Evolutionary conservation across 1,140 invertebrate species (phyloP), one percentile per base, ranked within the genome.

Genomic region (Aplysia californica): DNA sequence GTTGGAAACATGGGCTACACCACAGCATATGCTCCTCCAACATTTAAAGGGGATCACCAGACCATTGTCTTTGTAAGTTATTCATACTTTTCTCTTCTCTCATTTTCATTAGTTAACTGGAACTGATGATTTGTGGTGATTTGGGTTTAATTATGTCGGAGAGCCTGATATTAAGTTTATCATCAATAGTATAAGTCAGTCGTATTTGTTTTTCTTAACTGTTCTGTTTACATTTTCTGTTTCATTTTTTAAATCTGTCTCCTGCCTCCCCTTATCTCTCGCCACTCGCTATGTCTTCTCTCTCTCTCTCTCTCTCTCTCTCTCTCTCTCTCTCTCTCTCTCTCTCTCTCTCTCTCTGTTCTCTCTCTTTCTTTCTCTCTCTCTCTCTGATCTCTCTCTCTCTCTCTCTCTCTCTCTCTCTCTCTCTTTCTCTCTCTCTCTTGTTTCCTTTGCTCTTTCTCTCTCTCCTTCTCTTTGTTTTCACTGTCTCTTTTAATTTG

Each of bases 21-120:
- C 61, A 92, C 92, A 85, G 91, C 92, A 41, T 92, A 92, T 81
- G 84, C 83, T 94, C 96, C 97, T 0, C 91, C 95, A 69, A 97
- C 95, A 26, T 95, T 95, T 1, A 95, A 93, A 85, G 96, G 96
- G 59, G 95, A 98, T 87, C 96, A 97, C 89, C 96, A 98, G 86
- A 97, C 97, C 90, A 95, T 98, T 85, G 93, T 98, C 79, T 97
- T 95, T 91, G 94, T 98, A 96, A 88, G 95, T 95, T 83, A n/a
- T n/a, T n/a, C n/a, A n/a, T n/a, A n/a, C n/a, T n/a, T n/a, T n/a
- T n/a, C n/a, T n/a, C n/a, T n/a, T n/a, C n/a, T n/a, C n/a, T n/a
- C n/a, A 31, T 61, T 26, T 61, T 23, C 20, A 26, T 31, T 10
- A 31, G 10, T 10, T 26, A 61, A 61, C 20, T 10, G 20, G 26